Base-by-base conservation (phyloP, 2,797 vertebrate species). In the Erithacus rubecula region DNA sequence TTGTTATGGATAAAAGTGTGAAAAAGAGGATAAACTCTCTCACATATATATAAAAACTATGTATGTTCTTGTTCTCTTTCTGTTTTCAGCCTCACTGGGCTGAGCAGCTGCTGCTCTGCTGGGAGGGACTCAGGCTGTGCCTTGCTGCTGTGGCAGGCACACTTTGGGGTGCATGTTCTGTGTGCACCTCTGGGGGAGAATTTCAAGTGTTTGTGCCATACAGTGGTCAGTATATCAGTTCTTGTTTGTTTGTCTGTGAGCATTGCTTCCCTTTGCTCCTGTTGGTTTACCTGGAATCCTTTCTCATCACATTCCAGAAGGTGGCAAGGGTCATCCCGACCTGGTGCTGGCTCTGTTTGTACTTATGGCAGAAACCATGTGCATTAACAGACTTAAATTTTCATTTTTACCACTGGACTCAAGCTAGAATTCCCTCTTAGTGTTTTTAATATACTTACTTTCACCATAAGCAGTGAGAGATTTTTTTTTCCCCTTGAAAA, bases 391-490 rank as follows among this genome's bases (percentile, higher is more conserved):
- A 74, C 37, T 9, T 59, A 67, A 65, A 52, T 60, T 70, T 79
- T 67, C 6, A 2, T 74, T 87, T 86, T 88, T 59, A 51, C 47
- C 26, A 9, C 24, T 75, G 77, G 19, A 41, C 32, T 91, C 51
- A 44, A 91, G 32, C 51, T 83, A 82, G 74, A 63, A 74, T 85
- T 90, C n/a, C 21, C 11, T 83, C 34, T 75, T 79, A 80, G 30
- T 80, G 27, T 67, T 90, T 93, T 90, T 79, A 62, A 63, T 83
- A 39, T 34, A 63, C 39, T 75, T 90, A 26, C 24, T 90, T 94
- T 85, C 29, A 78, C 32, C 39, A 67, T 12, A 90, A n/a, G 36
- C 65, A 76, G 36, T 0, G 10, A 88, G n/a, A 23, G 51, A 20
- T 18, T 34, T 62, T 80, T 80, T 37, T 44, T 20, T 18, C 37